Base-by-base conservation (phyloP, 1,140 invertebrate species). In the Drosophila watanabei region DNA sequence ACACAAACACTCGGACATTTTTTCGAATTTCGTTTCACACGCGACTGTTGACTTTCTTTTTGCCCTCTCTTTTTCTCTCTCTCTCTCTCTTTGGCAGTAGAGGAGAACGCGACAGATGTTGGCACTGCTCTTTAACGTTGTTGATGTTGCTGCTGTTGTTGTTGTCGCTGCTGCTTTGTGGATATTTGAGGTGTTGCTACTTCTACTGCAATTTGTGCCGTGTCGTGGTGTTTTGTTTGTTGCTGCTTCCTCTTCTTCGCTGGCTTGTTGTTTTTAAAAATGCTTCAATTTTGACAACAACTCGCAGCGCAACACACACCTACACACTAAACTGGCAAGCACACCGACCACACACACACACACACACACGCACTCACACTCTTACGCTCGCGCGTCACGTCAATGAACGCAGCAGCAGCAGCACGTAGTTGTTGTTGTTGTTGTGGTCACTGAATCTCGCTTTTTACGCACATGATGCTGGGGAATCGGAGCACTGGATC, bases 361-460 rank as follows among this genome's bases (percentile, higher is more conserved):
- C n/a, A n/a, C 78, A 51, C 59, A 48, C 75, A 37, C 57, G 39
- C 54, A 68, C 75, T 61, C 45, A 65, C 59, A 85, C 83, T 79
- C 62, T 62, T 70, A 79, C 85, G 66, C 85, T 75, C 81, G 66
- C 85, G 86, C 85, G 85, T 88, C 85, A 88, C 85, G 85, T 88
- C 85, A 88, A 88, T 88, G 85, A 88, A 88, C 85, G 85, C 86
- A 85, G 84, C 83, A 84, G 80, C 75, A 75, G 77, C 82, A 87
- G 84, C 80, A 71, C 78, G 75, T 66, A 68, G 85, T 84, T 84
- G 84, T 87, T 77, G 24, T 87, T 77, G 24, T 24, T 24, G 71
- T 80, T 65, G 78, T 49, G 60, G 63, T 81, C 76, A 84, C 61
- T 81, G 79, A 75, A 63, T 71, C 59, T 75, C 68, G 71, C 86